Percentiles rank a stretch among this genome's conserved stretches.
Conservation (phyloP, 2,113 vertebrate genomes). For the Eudyptes chrysolophus region DNA sequence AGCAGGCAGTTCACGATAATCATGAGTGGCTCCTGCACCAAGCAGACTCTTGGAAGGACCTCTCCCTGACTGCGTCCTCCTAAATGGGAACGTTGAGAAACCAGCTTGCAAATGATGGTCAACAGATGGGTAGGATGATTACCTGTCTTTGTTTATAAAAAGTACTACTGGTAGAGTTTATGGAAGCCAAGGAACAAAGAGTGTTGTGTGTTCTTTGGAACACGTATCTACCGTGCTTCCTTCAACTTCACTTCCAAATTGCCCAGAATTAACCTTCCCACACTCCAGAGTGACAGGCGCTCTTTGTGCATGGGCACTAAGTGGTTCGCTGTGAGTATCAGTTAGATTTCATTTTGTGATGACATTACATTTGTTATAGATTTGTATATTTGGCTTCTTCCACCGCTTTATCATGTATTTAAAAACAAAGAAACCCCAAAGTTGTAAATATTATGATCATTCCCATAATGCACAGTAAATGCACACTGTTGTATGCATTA, state of each 20-base stretch:
- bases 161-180: background rate
- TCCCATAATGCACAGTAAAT: background rate
- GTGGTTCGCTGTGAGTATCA: background rate
- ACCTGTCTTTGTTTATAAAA: background rate
- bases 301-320: background rate
- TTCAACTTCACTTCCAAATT: background rate
- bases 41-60: background rate
- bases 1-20: background rate
- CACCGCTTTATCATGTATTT: background rate
- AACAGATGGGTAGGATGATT: background rate
- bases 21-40: background rate
- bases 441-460: background rate
- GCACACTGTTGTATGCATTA: background rate
- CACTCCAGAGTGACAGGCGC: background rate
- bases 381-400: background rate
- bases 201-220: background rate
- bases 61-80: background rate
- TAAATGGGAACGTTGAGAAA: background rate
- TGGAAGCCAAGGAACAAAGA: background rate
- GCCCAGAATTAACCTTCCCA: background rate
- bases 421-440: background rate
- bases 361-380: background rate
- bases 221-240: rapidly evolving
- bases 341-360: background rate
- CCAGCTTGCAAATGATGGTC: background rate